Conservation (phyloP, 2,888 invertebrate species). For the Slavum lentiscoides region DNA sequence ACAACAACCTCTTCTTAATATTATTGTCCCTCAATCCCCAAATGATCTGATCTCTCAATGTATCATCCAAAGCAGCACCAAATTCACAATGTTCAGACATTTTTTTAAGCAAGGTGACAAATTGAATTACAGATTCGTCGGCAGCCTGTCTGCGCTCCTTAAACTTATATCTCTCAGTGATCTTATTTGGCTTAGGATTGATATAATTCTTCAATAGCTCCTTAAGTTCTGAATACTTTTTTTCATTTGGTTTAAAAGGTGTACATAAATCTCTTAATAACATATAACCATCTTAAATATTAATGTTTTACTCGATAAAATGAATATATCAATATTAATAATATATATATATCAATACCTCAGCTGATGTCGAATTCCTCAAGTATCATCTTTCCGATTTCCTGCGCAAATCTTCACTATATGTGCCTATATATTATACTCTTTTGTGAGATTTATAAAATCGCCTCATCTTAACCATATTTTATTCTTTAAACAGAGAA, state of each 20-base stretch:
- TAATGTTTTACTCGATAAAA: too few species aligned
- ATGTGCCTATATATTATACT: too few species aligned
- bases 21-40: background rate
- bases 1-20: conserved; percentile 6
- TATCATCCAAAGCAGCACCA: background rate
- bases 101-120: too few species aligned
- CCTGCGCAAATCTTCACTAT: too few species aligned
- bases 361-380: too few species aligned
- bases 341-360: too few species aligned
- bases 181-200: background rate
- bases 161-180: conserved; percentile 5
- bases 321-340: too few species aligned
- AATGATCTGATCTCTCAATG: background rate
- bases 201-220: background rate
- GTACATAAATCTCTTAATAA: conserved; percentile 13
- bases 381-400: too few species aligned
- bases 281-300: background rate
- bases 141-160: conserved; percentile 1
- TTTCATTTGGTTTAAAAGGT: background rate
- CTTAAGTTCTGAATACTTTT: conserved; percentile 8
- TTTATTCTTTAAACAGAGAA: too few species aligned
- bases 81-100: conserved; percentile 10
- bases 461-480: too few species aligned
- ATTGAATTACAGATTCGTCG: background rate
- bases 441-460: too few species aligned